Evolutionary conservation across 2,888 invertebrate species (phyloP).

Genomic region (Protodeltote pygarga): DNA sequence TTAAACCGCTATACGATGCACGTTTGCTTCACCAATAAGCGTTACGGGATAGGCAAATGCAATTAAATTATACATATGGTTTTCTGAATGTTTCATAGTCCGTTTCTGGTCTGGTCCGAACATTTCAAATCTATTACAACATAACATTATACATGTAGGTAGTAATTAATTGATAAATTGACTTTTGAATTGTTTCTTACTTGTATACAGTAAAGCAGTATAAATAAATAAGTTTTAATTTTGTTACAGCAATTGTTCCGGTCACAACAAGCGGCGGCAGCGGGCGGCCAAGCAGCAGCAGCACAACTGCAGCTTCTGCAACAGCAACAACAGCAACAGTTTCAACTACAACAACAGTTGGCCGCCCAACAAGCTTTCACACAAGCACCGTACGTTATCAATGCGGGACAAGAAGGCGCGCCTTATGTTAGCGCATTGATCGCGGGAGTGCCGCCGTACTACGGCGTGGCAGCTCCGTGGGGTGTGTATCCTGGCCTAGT

Average conservation of each 20-base stretch:
- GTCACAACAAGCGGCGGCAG: constrained; percentile 92
- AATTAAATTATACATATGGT: constrained; percentile 38
- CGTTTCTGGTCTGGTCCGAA: constrained; percentile 5
- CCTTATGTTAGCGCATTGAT: constrained; percentile 95
- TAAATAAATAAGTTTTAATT: too few species aligned
- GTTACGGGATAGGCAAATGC: constrained; percentile 29
- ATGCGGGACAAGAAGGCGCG: constrained; percentile 88
- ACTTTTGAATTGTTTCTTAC: too few species aligned
- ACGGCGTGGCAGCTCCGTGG: constrained; percentile 96
- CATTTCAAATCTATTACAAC: too few species aligned
- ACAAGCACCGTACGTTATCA: constrained; percentile 95
- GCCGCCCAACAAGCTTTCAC: constrained; percentile 91
- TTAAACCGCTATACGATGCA: constrained; percentile 64
- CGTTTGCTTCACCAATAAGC: constrained; percentile 41
- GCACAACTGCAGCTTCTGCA: constrained; percentile 91
- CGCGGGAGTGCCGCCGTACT: constrained; percentile 95
- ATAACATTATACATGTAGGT: too few species aligned
- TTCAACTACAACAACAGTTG: constrained; percentile 92
- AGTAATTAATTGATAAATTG: too few species aligned
- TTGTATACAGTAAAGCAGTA: too few species aligned
- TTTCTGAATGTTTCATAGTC: too few species aligned
- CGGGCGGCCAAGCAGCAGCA: constrained; percentile 89
- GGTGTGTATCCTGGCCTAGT: constrained; percentile 93
- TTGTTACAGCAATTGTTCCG: constrained; percentile 95
- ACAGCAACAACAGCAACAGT: constrained; percentile 92